A percentile compares a stretch with the other conserved stretches of the same genome.
Evolutionary conservation across 2,797 vertebrate genomes (phyloP).

Genomic region (Pelochelys cantorii): DNA sequence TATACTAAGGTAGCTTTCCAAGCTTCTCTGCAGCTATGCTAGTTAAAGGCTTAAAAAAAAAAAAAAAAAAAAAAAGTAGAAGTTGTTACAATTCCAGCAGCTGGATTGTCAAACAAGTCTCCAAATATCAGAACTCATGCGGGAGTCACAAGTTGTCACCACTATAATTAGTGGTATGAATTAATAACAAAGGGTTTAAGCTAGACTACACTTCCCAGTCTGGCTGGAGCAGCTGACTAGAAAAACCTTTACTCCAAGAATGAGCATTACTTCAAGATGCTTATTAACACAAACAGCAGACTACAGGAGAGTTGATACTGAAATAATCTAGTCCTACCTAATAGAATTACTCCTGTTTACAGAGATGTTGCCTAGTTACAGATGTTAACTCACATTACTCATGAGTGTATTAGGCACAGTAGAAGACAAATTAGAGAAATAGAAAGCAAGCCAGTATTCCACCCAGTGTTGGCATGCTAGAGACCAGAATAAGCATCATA

Average conservation of each 20-base stretch:
- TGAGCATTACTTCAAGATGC: not conserved
- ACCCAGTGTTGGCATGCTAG: accelerated
- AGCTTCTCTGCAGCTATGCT: accelerated
- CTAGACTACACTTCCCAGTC: not conserved
- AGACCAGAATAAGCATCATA: not conserved
- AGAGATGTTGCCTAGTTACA: not conserved
- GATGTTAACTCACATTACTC: not conserved
- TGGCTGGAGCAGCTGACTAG: not conserved
- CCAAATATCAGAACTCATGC: not conserved
- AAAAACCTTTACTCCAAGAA: not conserved
- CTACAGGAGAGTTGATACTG: accelerated
- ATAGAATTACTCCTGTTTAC: not conserved
- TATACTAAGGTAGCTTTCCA: not conserved
- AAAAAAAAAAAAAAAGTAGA: not conserved
- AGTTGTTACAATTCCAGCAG: not conserved
- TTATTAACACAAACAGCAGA: not conserved
- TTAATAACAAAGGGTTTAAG: not conserved
- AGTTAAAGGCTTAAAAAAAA: accelerated
- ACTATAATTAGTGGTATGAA: not conserved
- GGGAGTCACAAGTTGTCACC: not conserved
- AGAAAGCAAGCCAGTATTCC: accelerated
- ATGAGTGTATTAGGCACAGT: not conserved
- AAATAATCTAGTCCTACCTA: not conserved
- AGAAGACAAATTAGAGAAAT: not conserved
- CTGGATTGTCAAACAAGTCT: not conserved